A percentile compares a stretch with the other conserved stretches of the same genome.
Evolutionary conservation across 2,888 invertebrate species (phyloP).

Genomic region (Eumerus sabulonum): DNA sequence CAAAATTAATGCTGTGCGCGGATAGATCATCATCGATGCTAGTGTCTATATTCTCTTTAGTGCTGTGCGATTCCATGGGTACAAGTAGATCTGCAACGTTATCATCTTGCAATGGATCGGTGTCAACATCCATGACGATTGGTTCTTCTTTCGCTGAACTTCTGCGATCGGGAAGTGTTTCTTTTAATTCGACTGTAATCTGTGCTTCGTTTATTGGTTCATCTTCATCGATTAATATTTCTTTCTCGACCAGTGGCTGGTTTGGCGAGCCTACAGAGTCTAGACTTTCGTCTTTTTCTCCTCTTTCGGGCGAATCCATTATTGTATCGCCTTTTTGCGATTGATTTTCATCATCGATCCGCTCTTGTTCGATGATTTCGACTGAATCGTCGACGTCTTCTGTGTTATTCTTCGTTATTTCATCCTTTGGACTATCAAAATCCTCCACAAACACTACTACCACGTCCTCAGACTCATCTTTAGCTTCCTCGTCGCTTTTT

Average conservation of each 20-base stretch:
- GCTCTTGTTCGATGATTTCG: constrained; percentile 39
- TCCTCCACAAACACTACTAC: constrained; percentile 67
- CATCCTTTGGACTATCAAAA: constrained; percentile 65
- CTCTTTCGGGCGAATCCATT: not conserved
- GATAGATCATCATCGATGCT: constrained; percentile 29
- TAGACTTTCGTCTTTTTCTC: constrained; percentile 4
- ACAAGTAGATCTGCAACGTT: not conserved
- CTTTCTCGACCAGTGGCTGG: constrained; percentile 9
- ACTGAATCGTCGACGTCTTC: constrained; percentile 29
- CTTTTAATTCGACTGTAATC: constrained; percentile 1
- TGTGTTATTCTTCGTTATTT: no score
- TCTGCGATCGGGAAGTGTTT: not conserved
- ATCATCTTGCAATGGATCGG: constrained; percentile 25
- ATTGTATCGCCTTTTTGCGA: constrained; percentile 2
- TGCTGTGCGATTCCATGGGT: constrained; percentile 13
- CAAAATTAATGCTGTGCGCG: constrained; percentile 39
- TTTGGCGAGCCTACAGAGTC: not conserved
- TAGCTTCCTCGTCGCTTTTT: constrained; percentile 20
- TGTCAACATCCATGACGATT: constrained; percentile 1
- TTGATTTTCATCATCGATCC: no score
- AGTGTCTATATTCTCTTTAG: constrained; percentile 24
- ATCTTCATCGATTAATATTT: constrained; percentile 5
- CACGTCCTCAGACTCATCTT: constrained; percentile 61
- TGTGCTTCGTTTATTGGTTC: constrained; percentile 14
- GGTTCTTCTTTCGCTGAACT: not conserved